Evolutionary conservation across 2,888 invertebrate genomes (phyloP).

Genomic region (Agrotis puta): DNA sequence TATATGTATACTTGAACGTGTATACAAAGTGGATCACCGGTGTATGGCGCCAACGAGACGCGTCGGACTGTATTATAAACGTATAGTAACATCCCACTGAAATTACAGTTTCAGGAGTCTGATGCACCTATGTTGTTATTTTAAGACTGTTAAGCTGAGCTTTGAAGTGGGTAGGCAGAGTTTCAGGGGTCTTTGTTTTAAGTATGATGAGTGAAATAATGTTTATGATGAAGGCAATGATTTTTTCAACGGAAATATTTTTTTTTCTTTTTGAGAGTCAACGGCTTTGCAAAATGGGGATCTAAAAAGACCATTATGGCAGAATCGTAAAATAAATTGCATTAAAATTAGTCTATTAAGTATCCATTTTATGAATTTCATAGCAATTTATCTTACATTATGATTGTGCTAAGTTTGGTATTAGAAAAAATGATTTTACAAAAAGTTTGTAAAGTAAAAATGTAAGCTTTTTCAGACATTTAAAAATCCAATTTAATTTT

Average conservation of each 20-base stretch:
- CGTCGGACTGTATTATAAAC: slow-evolving; percentile 28
- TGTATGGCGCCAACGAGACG: slow-evolving; percentile 37
- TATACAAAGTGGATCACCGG: slow-evolving; percentile 23
- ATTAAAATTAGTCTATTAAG: too few relatives aligned
- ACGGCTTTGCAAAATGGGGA: too few relatives aligned
- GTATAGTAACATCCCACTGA: slow-evolving; percentile 45
- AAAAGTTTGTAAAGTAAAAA: neutral
- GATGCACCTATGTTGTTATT: slow-evolving; percentile 45
- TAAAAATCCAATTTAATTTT: neutral
- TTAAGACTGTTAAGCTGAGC: slow-evolving; percentile 19
- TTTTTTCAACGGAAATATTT: neutral
- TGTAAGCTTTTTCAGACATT: neutral
- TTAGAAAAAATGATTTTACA: too few relatives aligned
- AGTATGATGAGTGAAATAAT: neutral
- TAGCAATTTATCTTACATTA: too few relatives aligned
- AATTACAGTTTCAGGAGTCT: slow-evolving; percentile 40
- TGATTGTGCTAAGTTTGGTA: too few relatives aligned
- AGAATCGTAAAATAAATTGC: too few relatives aligned
- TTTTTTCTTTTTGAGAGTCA: neutral
- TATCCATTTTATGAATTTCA: too few relatives aligned
- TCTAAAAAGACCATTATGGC: too few relatives aligned
- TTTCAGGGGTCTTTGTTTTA: slow-evolving; percentile 14
- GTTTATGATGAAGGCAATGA: neutral
- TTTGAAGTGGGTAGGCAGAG: slow-evolving; percentile 33
- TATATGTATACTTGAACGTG: neutral